Percentiles rank a stretch among this genome's conserved stretches.
Conservation (phyloP, 2,888 invertebrate genomes). For the Ceramica pisi region DNA sequence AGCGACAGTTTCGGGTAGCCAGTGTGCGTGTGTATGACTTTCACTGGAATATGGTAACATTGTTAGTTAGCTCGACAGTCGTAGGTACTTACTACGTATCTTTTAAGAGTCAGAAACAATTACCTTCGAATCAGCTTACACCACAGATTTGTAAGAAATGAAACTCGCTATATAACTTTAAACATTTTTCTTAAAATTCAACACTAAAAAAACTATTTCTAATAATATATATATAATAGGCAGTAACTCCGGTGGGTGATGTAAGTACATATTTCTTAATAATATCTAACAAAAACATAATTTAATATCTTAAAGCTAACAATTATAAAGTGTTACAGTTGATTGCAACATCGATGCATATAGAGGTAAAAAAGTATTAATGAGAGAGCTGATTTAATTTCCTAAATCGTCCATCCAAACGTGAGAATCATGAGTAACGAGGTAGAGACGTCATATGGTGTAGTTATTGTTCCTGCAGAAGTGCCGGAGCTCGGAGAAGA, state of each 20-base stretch:
- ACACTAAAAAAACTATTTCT: constrained; percentile 10
- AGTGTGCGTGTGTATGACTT: constrained; percentile 80
- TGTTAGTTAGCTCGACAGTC: constrained; percentile 55
- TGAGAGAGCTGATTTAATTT: constrained; percentile 21
- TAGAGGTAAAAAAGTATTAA: constrained; percentile 2
- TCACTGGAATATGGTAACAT: constrained; percentile 77
- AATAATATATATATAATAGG: constrained; percentile 4
- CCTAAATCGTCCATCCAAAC: background rate
- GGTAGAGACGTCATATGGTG: constrained; percentile 73
- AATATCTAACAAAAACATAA: constrained; percentile 12
- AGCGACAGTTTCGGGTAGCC: constrained; percentile 85
- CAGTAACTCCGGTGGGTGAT: constrained; percentile 47
- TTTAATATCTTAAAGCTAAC: constrained; percentile 5
- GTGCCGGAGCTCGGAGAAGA: constrained; percentile 84
- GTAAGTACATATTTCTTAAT: constrained; percentile 29
- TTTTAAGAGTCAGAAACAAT: constrained; percentile 45
- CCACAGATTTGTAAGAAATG: constrained; percentile 37
- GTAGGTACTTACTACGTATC: constrained; percentile 6
- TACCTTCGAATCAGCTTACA: constrained; percentile 59
- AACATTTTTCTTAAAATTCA: constrained; percentile 19
- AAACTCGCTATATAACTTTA: constrained; percentile 23
- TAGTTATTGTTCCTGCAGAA: constrained; percentile 75
- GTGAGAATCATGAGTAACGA: background rate
- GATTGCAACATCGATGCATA: constrained; percentile 11
- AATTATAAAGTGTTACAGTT: constrained; percentile 8